Percentiles rank a stretch among this genome's conserved stretches.
These are phyloP conservation scores for Xerus rutilus DNA, from an alignment of 2,797 vertebrate genomes.

Conservation along the genomic window DNA sequence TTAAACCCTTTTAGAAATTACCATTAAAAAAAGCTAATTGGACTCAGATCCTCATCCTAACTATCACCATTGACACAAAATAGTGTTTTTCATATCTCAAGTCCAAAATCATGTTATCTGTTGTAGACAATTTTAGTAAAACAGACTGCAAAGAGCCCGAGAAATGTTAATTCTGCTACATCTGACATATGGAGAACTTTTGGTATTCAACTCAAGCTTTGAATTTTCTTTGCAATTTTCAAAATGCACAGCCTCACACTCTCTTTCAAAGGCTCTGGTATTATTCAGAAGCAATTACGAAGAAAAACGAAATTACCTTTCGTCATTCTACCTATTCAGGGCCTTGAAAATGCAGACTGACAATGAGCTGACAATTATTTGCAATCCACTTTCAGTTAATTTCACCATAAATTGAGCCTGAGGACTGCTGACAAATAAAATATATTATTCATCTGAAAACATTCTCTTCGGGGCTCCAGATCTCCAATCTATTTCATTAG, in stretches of 20 bases:
- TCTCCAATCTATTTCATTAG: slow-evolving; percentile 80
- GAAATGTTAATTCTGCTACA: slow-evolving; percentile 82
- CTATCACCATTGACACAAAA: slow-evolving; percentile 11
- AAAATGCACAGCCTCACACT: slow-evolving; percentile 78
- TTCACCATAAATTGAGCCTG: slow-evolving; percentile 82
- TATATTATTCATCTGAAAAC: slow-evolving; percentile 79
- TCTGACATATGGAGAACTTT: slow-evolving; percentile 82
- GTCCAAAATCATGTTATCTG: slow-evolving; percentile 75
- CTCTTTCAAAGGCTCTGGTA: slow-evolving; percentile 81
- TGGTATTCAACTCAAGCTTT: slow-evolving; percentile 77
- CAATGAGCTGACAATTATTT: slow-evolving; percentile 82
- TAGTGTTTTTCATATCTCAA: slow-evolving; percentile 72
- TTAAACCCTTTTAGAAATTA: slow-evolving; percentile 50
- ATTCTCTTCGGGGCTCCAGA: slow-evolving; percentile 76
- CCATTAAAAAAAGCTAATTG: neutral
- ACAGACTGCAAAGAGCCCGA: slow-evolving; percentile 63
- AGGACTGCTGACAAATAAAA: slow-evolving; percentile 86
- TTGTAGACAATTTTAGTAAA: slow-evolving; percentile 76
- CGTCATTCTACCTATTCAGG: slow-evolving; percentile 76
- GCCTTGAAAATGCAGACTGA: slow-evolving; percentile 70
- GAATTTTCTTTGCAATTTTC: slow-evolving; percentile 77
- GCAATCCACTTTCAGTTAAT: slow-evolving; percentile 84
- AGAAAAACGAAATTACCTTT: slow-evolving; percentile 83
- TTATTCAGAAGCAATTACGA: slow-evolving; percentile 84
- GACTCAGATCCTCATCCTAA: slow-evolving; percentile 5